Evolutionary conservation across 1,140 invertebrate species (phyloP).

Genomic region (Charaxes varanes): DNA sequence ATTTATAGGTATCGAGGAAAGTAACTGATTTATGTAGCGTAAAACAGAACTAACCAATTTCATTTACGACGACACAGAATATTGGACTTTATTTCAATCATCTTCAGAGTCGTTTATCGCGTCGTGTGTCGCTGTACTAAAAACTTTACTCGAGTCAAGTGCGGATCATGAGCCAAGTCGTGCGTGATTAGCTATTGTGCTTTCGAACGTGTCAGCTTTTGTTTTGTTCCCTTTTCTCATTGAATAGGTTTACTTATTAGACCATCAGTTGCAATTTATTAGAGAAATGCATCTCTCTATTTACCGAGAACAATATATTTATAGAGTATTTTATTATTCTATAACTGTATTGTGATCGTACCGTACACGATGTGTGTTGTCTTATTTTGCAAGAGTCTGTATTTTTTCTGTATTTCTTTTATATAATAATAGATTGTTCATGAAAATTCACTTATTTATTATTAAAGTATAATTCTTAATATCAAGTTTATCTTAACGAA

Average conservation of each 20-base stretch:
- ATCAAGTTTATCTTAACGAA: no score
- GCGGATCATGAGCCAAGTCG: slow-evolving; percentile 15
- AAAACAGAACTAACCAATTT: slow-evolving; percentile 11
- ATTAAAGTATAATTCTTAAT: no score
- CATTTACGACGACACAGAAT: neutral
- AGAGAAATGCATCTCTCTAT: slow-evolving; percentile 3
- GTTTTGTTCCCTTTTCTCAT: slow-evolving; percentile 15
- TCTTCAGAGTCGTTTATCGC: neutral
- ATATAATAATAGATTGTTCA: no score
- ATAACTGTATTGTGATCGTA: no score
- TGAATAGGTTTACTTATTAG: slow-evolving; percentile 7
- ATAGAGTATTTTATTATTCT: no score
- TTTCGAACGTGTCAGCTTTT: slow-evolving; percentile 21
- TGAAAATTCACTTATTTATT: no score
- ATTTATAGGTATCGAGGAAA: slow-evolving; percentile 16
- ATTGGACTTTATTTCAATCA: neutral
- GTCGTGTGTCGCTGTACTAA: no score
- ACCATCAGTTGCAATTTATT: slow-evolving; percentile 12
- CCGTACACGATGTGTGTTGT: no score
- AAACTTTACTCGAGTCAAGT: no score
- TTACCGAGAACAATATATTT: slow-evolving; percentile 6
- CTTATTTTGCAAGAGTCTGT: no score
- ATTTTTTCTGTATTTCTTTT: no score
- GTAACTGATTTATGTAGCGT: slow-evolving; percentile 16
- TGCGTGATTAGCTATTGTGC: slow-evolving; percentile 31